Base-by-base conservation (phyloP, 2,888 invertebrate genomes). In the Harpalus rufipes region DNA sequence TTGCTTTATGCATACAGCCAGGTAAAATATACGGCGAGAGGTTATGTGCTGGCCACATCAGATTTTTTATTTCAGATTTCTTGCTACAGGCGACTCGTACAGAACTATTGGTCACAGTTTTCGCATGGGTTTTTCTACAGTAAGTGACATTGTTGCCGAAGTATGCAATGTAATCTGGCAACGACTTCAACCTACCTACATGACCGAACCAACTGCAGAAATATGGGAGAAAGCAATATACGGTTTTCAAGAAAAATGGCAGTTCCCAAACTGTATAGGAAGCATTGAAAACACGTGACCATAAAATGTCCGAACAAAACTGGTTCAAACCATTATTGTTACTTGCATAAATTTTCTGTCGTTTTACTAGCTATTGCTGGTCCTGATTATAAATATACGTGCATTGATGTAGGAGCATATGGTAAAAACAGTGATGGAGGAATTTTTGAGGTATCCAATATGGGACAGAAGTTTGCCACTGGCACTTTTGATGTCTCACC, bases 351-450 rank as follows among this genome's bases (percentile, higher is more conserved):
- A 21, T 21, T 21, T 21, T 21, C 21, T 21, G 21, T 21, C 21
- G 21, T 21, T 21, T 21, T 21, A 21, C 21, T 21, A 21, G 21
- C 21, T 21, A 21, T 21, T 21, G 21, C 21, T 21, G 21, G 3
- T 21, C 21, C 21, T 21, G 21, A 21, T 21, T 21, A 21, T 21
- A 21, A 21, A 21, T 21, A 1, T 21, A 21, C 21, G 21, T 21
- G 21, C 21, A 21, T 21, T 21, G 21, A 21, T 21, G 21, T 21
- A 21, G 21, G 21, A 21, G 21, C 21, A 21, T 21, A 21, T 21
- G 21, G 21, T 21, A 21, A 21, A 21, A 21, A 21, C 85, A 88
- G 87, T 72, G 88, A 88, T 85, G 85, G 87, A 6, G 87, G 87
- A 2, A 86, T 88, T 61, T 87, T 87, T 78, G 59, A 86, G 21